Evolutionary conservation across 2,113 vertebrate species (phyloP).

Genomic region (Pandion haliaetus): DNA sequence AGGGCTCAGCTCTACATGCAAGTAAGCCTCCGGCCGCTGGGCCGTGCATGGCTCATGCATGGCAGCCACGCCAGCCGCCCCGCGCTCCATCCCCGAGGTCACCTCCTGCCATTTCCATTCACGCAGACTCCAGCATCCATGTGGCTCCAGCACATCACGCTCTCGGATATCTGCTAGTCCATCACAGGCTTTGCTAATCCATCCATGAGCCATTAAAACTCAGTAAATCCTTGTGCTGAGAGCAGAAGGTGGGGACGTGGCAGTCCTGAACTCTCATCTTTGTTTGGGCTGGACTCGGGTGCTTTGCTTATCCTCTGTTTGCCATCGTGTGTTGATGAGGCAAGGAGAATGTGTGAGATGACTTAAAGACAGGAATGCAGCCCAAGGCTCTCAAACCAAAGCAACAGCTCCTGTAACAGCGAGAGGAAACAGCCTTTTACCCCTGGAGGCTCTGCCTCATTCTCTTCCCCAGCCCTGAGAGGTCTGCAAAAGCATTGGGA

Average conservation of each 20-base stretch:
- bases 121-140: not conserved
- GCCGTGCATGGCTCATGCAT: constrained; percentile 55
- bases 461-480: not conserved
- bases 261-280: not conserved
- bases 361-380: not conserved
- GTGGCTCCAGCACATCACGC: not conserved
- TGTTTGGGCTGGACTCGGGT: not conserved
- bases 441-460: not conserved
- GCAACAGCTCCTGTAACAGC: not conserved
- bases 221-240: not conserved
- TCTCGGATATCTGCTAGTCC: not conserved
- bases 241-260: not conserved
- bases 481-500: not conserved
- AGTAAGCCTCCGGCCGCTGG: constrained; percentile 77
- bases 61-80: not conserved
- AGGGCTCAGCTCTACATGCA: constrained; percentile 87
- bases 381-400: not conserved
- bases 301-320: not conserved
- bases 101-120: constrained; percentile 25
- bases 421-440: not conserved
- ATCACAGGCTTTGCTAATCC: constrained; percentile 46
- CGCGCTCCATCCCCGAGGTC: not conserved
- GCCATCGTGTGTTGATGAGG: not conserved
- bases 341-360: not conserved
- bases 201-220: constrained; percentile 19